Evolutionary conservation across 92 coral and sea anemone genomes (phyloP), one percentile per base, ranked within the genome.

Genomic region (Diadumene lineata): DNA sequence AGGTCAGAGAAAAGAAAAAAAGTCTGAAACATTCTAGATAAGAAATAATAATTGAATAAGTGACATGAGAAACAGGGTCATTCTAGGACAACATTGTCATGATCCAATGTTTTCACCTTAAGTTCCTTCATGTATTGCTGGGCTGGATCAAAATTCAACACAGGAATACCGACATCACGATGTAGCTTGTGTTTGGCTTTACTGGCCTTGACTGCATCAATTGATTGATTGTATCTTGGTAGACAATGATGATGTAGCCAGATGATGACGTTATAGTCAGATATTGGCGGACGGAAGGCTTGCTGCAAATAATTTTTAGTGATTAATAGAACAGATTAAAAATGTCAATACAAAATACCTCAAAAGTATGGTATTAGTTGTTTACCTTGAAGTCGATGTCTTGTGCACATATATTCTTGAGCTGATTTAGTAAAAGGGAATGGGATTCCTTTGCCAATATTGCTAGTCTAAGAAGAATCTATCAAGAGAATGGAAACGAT

Each of bases 251-350:
- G 70, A 69, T 92, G 90, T 16, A 96, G 81, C 72, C 73, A 74
- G 70, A 96, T 86, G 66, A 85, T 92, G 79, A 96, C 93, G 88
- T 92, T 97, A 82, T 89, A 96, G 29, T 89, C 96, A 68, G 83
- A 84, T 53, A 96, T 50, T 0, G 99, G 94, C 16, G 99, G 96
- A 19, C 99, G 97, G 72, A 96, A 96, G 66, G 92, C 87, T 85
- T 84, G 88, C 99, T 96, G 79, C n/a, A 80, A 72, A 61, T n/a
- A n/a, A n/a, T n/a, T 38, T 31, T 29, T 16, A 9, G 38, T 13
- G 34, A 30, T 34, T 7, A 27, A 0, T 4, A 64, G 34, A 27
- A 30, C 10, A 57, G 22, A 57, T 16, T 60, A 18, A n/a, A 31
- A 3, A 60, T 60, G 50, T 22, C 13, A 32, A 1, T 32, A 0